Base-by-base conservation (phyloP, 35 echinoderm and acorn worm genomes). In the Lytechinus variegatus region DNA sequence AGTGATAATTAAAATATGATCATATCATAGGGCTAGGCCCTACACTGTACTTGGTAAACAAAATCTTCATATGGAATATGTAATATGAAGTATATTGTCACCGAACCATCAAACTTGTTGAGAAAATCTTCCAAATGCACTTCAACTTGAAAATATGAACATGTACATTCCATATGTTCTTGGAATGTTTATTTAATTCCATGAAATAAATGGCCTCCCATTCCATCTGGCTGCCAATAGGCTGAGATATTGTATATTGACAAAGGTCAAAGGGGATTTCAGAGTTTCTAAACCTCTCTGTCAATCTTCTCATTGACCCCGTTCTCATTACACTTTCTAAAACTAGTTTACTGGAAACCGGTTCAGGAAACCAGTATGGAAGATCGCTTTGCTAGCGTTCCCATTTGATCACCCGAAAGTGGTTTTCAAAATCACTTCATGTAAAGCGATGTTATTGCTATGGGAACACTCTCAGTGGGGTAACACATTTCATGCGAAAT, bases 181-280 rank as follows among this genome's bases (percentile, higher is more conserved):
- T 19, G 66, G 66, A 79, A 79, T 79, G 66, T 79, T 79, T 79
- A 79, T 79, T 79, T 24, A 79, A 79, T 79, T n/a, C 14, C 66
- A 79, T 79, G 66, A 79, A 79, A 79, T 79, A 79, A 79, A 79
- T 79, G 66, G 66, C 66, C 66, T 79, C 66, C 66, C 66, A 79
- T 79, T 79, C 66, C 66, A 79, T 79, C 66, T 79, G 66, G 66
- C 66, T 79, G 66, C 66, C 66, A 79, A 79, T 79, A 79, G 66
- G 8, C 66, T 79, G 66, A 79, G 66, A 79, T 19, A 79, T 79
- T 79, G 66, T 79, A 79, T 79, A 79, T 79, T 79, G 19, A 79
- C 66, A 79, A 79, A 79, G 66, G 66, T 79, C 66, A 79, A 79
- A 79, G 66, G 66, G 66, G 66, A 79, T 79, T 79, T 79, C 66